phyloP scores from a whole-genome alignment of 2,113 vertebrate species.

The Melanostigma gelatinosum region DNA sequence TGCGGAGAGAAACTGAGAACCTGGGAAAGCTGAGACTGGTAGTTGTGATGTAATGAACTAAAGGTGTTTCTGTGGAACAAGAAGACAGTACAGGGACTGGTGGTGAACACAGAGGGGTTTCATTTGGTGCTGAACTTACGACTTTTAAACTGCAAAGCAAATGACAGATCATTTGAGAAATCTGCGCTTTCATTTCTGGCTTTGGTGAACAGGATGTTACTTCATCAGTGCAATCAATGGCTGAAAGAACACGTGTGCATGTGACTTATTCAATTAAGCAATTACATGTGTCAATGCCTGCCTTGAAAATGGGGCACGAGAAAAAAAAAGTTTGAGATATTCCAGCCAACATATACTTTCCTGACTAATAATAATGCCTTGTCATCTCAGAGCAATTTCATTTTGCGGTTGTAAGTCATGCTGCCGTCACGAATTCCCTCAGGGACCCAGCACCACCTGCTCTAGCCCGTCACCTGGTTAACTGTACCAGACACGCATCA shows the following conservation, averaged over 20 bases:
- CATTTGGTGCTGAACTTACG: background rate
- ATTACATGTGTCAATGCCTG: background rate
- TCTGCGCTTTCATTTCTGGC: constrained; percentile 4
- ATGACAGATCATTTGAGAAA: background rate
- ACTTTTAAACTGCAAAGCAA: background rate
- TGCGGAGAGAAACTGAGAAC: constrained; percentile 12
- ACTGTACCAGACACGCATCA: constrained; percentile 12
- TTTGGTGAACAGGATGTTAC: background rate
- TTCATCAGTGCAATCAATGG: background rate
- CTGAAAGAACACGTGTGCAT: background rate
- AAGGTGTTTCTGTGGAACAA: background rate
- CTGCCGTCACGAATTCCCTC: constrained; percentile 30
- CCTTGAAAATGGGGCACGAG: background rate
- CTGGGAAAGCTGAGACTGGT: background rate
- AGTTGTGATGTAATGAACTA: constrained; percentile 5
- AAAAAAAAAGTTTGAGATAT: background rate
- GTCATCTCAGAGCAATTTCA: constrained; percentile 50
- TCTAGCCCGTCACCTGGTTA: constrained; percentile 54
- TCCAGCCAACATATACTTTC: constrained; percentile 4
- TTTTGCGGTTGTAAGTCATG: constrained; percentile 46
- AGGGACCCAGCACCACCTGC: constrained; percentile 59
- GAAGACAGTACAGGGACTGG: background rate
- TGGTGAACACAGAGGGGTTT: background rate
- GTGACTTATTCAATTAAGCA: background rate
- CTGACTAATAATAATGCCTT: constrained; percentile 39